Evolutionary conservation across 2,113 vertebrate genomes (phyloP), one percentile per base, ranked within the genome.

Genomic region (Rhinopomastus cyanomelas): DNA sequence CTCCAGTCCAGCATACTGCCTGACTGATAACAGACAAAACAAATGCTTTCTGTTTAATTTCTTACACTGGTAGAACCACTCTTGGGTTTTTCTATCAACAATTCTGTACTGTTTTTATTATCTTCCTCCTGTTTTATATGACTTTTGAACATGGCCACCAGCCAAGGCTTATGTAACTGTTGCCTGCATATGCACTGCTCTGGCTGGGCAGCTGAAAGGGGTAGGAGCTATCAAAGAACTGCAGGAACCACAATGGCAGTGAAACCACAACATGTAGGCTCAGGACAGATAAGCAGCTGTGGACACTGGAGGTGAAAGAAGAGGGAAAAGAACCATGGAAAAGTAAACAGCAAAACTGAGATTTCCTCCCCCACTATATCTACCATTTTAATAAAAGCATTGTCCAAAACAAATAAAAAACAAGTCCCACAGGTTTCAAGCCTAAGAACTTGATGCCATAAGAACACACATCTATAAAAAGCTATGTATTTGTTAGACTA

Each of bases 131-230:
- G 22, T 77, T 76, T 51, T 39, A 39, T 16, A 13, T 22, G 68
- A 69, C 68, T 76, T 91, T 91, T 77, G 65, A 74, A 55, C 52
- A 29, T 1, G 14, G 34, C 34, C 65, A 78, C 42, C n/a, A 44
- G 57, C 44, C 74, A 85, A 75, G 44, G 69, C 51, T 75, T 51
- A 65, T 78, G 52, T 51, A 90, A 27, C 16, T 2, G 8, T 20
- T 36, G 30, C 3, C 21, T 55, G 56, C 30, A 82, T 21, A 46
- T 0, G 0, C 7, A 4, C 8, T 19, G 44, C 32, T n/a, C 26
- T 34, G 61, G 29, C 17, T 14, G 9, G 11, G 34, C 39, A 36
- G 48, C 4, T 2, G 76, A 48, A 66, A 82, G 36, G 14, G 32
- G 67, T 8, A 14, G 44, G 18, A 87, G 29, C 49, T 32, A 23